phyloP scores from a whole-genome alignment of 2,888 invertebrate species.

The Drosophila macrospina region DNA sequence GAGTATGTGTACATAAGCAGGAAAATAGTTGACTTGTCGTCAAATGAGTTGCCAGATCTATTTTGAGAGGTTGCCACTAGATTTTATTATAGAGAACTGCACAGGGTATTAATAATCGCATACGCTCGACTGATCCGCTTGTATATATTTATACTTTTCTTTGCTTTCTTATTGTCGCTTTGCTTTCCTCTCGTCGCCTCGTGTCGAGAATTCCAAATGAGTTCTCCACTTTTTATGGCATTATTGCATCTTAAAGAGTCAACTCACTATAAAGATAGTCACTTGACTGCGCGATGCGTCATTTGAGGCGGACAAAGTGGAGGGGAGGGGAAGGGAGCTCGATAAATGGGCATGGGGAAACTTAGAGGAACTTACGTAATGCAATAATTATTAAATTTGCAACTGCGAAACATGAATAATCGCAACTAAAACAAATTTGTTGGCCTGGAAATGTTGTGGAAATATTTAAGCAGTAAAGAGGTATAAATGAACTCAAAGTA shows the following conservation, averaged over 20 bases:
- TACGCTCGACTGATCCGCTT: too few relatives aligned
- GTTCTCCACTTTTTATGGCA: slow-evolving; percentile 5
- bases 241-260: neutral
- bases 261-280: slow-evolving; percentile 48
- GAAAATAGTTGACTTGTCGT: too few relatives aligned
- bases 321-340: neutral
- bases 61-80: too few relatives aligned
- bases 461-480: slow-evolving; percentile 5
- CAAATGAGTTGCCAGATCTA: too few relatives aligned
- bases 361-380: slow-evolving; percentile 30
- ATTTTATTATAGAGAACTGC: too few relatives aligned
- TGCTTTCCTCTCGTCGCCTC: slow-evolving; percentile 9
- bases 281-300: slow-evolving; percentile 45
- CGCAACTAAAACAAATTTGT: neutral
- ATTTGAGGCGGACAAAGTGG: slow-evolving; percentile 15
- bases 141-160: too few relatives aligned
- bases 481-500: neutral
- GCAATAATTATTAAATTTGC: neutral
- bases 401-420: slow-evolving; percentile 13
- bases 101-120: too few relatives aligned
- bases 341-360: neutral
- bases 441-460: slow-evolving; percentile 12
- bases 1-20: too few relatives aligned
- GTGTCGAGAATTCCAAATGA: slow-evolving; percentile 53
- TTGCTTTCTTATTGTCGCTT: slow-evolving; percentile 39